phyloP scores from a whole-genome alignment of 2,113 vertebrate species.

The Psittacara wagleri region DNA sequence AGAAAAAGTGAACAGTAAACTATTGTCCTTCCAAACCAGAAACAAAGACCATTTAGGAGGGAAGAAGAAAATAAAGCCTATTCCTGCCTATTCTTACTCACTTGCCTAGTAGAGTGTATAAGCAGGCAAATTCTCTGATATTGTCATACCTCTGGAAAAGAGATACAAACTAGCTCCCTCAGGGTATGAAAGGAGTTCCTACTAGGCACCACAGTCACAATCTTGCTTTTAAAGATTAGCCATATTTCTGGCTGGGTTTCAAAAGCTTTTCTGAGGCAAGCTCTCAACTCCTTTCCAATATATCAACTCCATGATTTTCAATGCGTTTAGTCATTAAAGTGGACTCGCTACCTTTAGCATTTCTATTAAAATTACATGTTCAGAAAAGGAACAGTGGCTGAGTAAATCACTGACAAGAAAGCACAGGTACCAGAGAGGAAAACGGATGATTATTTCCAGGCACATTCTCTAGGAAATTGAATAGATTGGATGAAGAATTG shows the following conservation, averaged over 20 bases:
- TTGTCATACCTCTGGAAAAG: neutral
- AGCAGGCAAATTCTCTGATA: neutral
- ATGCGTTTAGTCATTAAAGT: neutral
- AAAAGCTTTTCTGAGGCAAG: neutral
- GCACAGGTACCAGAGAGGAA: neutral
- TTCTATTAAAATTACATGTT: slow-evolving; percentile 39
- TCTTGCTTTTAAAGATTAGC: neutral
- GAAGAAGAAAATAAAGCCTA: neutral
- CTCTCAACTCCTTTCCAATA: neutral
- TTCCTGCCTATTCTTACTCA: neutral
- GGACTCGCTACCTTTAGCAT: neutral
- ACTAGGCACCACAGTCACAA: neutral
- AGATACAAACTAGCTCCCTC: neutral
- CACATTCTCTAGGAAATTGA: neutral
- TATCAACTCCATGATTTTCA: neutral
- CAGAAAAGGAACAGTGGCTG: neutral
- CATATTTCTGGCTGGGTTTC: neutral
- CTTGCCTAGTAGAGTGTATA: neutral
- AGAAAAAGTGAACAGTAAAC: neutral
- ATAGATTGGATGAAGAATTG: neutral
- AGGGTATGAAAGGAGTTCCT: neutral
- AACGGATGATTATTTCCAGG: neutral
- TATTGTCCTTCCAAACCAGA: neutral
- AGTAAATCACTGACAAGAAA: slow-evolving; percentile 22
- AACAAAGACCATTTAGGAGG: neutral